A percentile compares a stretch with the other conserved stretches of the same genome.
Evolutionary conservation across 2,888 invertebrate genomes (phyloP).

Genomic region (Rhagophthalmus giganteus): DNA sequence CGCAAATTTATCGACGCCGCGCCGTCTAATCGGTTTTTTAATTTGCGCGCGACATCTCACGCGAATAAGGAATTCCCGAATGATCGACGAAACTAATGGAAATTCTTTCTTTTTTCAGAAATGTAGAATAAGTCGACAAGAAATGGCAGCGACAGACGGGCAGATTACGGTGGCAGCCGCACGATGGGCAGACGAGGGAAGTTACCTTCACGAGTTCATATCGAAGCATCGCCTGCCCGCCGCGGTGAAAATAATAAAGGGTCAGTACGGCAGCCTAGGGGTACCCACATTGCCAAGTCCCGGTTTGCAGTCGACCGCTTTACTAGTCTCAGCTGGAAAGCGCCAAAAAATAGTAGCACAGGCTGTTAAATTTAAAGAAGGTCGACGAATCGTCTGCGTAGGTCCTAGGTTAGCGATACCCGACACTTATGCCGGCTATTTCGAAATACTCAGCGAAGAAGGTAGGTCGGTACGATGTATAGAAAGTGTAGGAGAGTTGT

Average conservation of each 20-base stretch:
- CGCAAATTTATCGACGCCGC: too few species aligned
- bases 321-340: conserved; percentile 83
- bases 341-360: conserved; percentile 85
- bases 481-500: conserved; percentile 83
- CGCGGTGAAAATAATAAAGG: conserved; percentile 89
- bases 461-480: conserved; percentile 88
- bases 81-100: too few species aligned
- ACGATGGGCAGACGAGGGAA: conserved; percentile 73
- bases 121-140: conserved; percentile 53
- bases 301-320: conserved; percentile 81
- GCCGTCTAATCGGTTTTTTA: too few species aligned
- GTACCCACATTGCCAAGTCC: conserved; percentile 86
- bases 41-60: too few species aligned
- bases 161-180: conserved; percentile 87
- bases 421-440: conserved; percentile 87
- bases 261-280: conserved; percentile 89
- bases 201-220: conserved; percentile 74
- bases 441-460: conserved; percentile 92
- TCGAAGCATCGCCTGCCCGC: conserved; percentile 74
- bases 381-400: conserved; percentile 77
- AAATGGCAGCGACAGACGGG: conserved; percentile 88
- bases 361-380: conserved; percentile 88
- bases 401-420: conserved; percentile 87
- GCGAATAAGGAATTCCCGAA: too few species aligned
- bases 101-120: conserved; percentile 58